These are phyloP conservation scores for Rambutsinella grinnellia DNA, from an alignment of 2,888 invertebrate species.

Conservation along the genomic window DNA sequence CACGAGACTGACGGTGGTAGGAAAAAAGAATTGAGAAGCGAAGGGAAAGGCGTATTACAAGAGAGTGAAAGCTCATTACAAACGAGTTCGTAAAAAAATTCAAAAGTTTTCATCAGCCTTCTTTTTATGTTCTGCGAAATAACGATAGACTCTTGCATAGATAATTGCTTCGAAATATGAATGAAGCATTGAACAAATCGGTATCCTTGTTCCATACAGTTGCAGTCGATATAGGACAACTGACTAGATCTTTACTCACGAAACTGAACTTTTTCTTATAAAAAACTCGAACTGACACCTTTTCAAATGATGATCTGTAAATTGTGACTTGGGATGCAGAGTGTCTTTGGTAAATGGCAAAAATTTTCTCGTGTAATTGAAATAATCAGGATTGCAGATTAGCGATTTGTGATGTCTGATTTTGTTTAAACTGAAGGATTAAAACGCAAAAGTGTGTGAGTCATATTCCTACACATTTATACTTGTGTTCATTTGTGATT, in stretches of 20 bases:
- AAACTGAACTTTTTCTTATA: background rate
- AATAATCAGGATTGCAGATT: no score
- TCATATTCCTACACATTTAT: no score
- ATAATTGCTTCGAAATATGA: background rate
- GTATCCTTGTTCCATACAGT: slow-evolving; percentile 26
- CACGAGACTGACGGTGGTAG: no score
- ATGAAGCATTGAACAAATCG: background rate
- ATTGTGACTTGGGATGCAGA: background rate
- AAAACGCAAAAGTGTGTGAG: no score
- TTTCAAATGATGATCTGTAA: no score
- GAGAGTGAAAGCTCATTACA: slow-evolving; percentile 43
- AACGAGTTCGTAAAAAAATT: slow-evolving; percentile 42
- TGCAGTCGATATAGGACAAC: slow-evolving; percentile 45
- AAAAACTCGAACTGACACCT: background rate
- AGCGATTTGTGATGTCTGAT: no score
- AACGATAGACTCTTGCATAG: slow-evolving; percentile 23
- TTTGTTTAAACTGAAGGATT: no score
- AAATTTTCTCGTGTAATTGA: background rate
- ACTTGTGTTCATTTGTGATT: slow-evolving; percentile 2
- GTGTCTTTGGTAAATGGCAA: no score
- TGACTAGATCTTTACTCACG: slow-evolving; percentile 38
- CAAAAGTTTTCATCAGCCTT: slow-evolving; percentile 35
- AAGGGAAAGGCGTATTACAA: no score
- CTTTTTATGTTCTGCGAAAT: slow-evolving; percentile 7
- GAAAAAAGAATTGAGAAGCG: no score